Conservation (phyloP, 1,140 invertebrate genomes). For the Kradibia gibbosae region DNA sequence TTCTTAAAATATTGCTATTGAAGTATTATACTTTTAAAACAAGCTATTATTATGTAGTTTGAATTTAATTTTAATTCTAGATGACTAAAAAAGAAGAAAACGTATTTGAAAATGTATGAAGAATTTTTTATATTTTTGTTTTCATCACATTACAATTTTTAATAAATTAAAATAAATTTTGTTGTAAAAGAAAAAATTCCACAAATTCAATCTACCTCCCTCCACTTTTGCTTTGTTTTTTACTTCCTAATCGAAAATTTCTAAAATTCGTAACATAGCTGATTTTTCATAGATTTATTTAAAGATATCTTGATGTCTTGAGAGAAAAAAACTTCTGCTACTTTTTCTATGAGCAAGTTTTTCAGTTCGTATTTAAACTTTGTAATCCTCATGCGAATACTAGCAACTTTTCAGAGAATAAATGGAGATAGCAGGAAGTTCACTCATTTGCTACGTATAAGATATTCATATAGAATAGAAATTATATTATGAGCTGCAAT, state of each 20-base stretch:
- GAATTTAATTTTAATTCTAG: no score
- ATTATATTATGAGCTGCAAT: not conserved
- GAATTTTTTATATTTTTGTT: no score
- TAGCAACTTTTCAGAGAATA: not conserved
- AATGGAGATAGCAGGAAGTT: not conserved
- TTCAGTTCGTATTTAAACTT: not conserved
- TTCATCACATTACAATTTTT: no score
- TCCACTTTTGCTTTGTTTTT: not conserved
- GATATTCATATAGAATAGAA: constrained; percentile 7
- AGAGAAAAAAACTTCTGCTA: not conserved
- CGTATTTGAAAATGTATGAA: no score
- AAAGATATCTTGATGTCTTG: not conserved
- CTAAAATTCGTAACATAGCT: not conserved
- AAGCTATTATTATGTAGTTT: no score
- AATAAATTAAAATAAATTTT: no score
- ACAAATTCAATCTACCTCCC: not conserved
- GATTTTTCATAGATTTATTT: constrained; percentile 24
- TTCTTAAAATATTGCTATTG: not conserved
- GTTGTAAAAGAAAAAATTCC: not conserved
- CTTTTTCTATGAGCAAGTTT: constrained; percentile 27
- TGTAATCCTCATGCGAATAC: constrained; percentile 7
- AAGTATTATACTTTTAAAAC: no score
- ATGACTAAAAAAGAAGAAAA: no score
- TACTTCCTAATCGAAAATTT: not conserved
- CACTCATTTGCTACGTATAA: not conserved